Evolutionary conservation across 2,888 invertebrate genomes (phyloP).

Genomic region (Scaptodrosophila latifasciaeformis): DNA sequence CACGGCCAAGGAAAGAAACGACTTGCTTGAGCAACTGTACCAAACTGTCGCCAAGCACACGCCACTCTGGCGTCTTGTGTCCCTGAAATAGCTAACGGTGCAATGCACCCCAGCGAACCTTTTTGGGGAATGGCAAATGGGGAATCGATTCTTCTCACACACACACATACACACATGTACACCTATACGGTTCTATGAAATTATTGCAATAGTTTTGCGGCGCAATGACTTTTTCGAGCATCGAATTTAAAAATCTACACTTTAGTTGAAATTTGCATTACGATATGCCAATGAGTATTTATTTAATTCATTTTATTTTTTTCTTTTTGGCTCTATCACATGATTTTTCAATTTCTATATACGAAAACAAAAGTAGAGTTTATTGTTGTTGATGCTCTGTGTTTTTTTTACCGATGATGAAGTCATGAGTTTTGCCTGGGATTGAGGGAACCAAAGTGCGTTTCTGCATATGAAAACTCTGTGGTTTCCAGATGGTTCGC

Average conservation of each 20-base stretch:
- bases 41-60: slow-evolving; percentile 6
- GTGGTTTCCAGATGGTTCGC: no score
- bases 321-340: neutral
- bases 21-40: slow-evolving; percentile 30
- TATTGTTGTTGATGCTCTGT: no score
- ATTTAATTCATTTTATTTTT: neutral
- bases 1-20: neutral
- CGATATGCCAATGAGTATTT: slow-evolving; percentile 26
- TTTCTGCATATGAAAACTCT: no score
- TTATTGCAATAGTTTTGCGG: slow-evolving; percentile 54
- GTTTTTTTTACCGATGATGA: slow-evolving; percentile 32
- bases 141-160: no score
- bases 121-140: no score
- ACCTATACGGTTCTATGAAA: neutral
- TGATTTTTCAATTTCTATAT: neutral
- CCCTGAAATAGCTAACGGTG: slow-evolving; percentile 36
- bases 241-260: neutral
- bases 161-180: no score
- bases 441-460: no score
- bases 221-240: slow-evolving; percentile 30
- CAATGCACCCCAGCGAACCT: slow-evolving; percentile 32
- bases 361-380: no score
- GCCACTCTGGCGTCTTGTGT: slow-evolving; percentile 8
- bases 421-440: no score
- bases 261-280: slow-evolving; percentile 34